phyloP scores from a whole-genome alignment of 2,797 vertebrate genomes.

The Varecia variegata region DNA sequence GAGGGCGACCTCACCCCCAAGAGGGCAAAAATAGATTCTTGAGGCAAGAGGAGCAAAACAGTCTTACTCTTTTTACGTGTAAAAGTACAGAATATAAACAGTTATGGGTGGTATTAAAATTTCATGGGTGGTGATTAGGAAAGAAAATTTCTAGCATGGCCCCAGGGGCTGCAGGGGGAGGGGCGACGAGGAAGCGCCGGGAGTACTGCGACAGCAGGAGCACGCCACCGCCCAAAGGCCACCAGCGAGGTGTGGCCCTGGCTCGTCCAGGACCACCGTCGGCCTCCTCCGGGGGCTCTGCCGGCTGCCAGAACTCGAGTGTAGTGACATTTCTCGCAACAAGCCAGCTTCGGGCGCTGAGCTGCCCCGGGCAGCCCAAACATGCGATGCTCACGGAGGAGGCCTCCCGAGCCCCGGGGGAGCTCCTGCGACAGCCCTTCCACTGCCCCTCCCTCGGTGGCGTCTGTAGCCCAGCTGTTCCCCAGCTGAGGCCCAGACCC shows the following conservation, averaged over 20 bases:
- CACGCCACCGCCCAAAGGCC: not conserved
- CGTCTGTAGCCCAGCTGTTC: rapidly evolving
- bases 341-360: too few relatives aligned
- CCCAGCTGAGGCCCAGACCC: rapidly evolving
- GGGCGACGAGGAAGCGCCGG: rapidly evolving
- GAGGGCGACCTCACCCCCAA: not conserved
- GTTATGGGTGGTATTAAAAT: not conserved
- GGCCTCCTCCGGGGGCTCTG: not conserved
- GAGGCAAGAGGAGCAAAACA: not conserved
- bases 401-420: not conserved
- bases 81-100: not conserved
- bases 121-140: not conserved
- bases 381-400: rapidly evolving
- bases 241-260: rapidly evolving
- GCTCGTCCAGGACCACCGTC: rapidly evolving
- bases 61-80: not conserved
- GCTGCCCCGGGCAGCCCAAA: not conserved
- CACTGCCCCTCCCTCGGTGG: rapidly evolving
- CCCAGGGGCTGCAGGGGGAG: too few relatives aligned
- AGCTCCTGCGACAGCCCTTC: not conserved
- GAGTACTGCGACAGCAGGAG: not conserved
- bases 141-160: not conserved
- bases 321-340: not conserved
- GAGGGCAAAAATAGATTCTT: not conserved
- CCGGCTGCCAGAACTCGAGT: not conserved